Base-by-base conservation (phyloP, 2,797 vertebrate genomes). In the Anas bernieri region DNA sequence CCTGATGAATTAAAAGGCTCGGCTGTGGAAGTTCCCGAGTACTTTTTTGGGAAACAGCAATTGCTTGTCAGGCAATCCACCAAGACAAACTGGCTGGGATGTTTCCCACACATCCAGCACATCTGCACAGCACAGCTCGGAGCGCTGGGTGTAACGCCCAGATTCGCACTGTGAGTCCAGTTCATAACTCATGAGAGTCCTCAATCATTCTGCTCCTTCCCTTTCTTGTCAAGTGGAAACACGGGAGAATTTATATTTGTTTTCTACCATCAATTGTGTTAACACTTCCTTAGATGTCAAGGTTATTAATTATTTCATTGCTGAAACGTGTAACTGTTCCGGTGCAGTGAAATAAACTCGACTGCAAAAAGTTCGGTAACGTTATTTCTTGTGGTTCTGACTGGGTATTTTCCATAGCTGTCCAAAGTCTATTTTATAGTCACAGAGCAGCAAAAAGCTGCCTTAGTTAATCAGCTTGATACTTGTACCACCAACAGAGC, bases 61-160 rank as follows among this genome's bases (percentile, higher is more conserved):
- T 15, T 78, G 58, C 45, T 87, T 55, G 50, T 86, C 37, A 86
- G 66, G 56, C 43, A 88, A 25, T 70, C 64, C 88, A 94, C 62
- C 77, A 92, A 95, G 76, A 91, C 93, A 96, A 95, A 95, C 73
- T 86, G 72, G 61, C 14, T 7, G 55, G 50, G 58, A 46, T 83
- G 15, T 85, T 96, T 94, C 82, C 69, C 90, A 85, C 80, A 67
- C 28, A 72, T 30, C 25, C 41, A 86, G 28, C 74, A 86, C 77
- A 93, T 97, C 79, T 96, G 78, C 62, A 75, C 87, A 96, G 77
- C 83, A 93, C 77, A 91, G 9, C 81, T 95, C n/a, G 17, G 88
- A 93, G 73, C 64, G 87, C 81, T 66, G 68, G 35, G 31, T 90
- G 31, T 83, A 81, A 96, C 89, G 64, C 81, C 55, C 13, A 1